Conservation (phyloP, 2,113 vertebrate species). For the Apteryx owenii region DNA sequence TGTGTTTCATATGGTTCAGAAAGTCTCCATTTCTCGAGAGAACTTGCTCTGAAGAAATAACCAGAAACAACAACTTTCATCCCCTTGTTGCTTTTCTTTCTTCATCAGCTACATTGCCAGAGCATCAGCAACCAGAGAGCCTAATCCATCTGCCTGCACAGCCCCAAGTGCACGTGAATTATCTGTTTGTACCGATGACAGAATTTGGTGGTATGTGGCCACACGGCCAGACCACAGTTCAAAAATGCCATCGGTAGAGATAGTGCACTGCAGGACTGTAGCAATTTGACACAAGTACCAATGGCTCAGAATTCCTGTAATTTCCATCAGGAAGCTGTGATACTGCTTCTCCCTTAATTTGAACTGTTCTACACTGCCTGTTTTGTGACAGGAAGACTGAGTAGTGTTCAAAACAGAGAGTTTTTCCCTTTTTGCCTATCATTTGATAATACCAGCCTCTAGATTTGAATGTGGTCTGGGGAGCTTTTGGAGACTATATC, state of each 20-base stretch:
- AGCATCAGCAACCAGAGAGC: background rate
- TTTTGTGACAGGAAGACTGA: background rate
- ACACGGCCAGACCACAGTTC: background rate
- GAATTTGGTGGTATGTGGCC: background rate
- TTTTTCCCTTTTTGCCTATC: background rate
- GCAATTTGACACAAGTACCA: background rate
- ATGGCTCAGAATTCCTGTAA: background rate
- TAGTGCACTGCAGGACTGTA: background rate
- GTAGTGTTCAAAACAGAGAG: background rate
- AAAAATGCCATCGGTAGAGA: background rate
- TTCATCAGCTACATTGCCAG: background rate
- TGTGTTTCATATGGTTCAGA: background rate
- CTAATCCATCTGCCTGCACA: background rate
- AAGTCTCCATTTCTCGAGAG: background rate
- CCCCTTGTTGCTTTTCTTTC: background rate
- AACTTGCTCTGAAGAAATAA: background rate
- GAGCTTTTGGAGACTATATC: background rate
- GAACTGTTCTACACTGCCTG: background rate
- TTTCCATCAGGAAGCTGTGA: background rate
- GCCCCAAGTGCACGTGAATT: background rate
- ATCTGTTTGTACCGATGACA: background rate
- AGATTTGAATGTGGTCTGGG: background rate
- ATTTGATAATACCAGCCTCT: background rate
- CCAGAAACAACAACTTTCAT: background rate
- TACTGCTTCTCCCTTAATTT: background rate